Percentiles rank a stretch among this genome's conserved stretches.
Conservation (phyloP, 1,140 invertebrate species). For the Arion vulgaris region DNA sequence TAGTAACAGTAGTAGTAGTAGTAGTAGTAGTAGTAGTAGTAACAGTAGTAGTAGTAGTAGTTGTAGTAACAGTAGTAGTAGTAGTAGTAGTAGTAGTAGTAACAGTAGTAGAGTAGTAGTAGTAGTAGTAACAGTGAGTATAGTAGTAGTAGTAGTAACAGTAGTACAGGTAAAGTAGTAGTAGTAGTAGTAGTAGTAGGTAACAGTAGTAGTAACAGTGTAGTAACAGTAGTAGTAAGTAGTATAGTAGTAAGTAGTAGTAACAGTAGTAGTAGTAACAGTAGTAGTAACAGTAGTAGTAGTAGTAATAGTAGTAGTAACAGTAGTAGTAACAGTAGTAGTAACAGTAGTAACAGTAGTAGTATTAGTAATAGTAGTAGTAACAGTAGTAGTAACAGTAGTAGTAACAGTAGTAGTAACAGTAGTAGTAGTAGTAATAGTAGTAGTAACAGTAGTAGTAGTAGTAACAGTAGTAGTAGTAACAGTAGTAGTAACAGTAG, state of each 20-base stretch:
- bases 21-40: constrained; percentile 30
- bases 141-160: constrained; percentile 35
- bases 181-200: constrained; percentile 8
- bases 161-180: constrained; percentile 12
- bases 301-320: constrained; percentile 6
- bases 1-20: constrained; percentile 28
- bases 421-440: constrained; percentile 19
- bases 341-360: constrained; percentile 2
- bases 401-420: constrained; percentile 20
- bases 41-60: constrained; percentile 39
- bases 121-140: constrained; percentile 29
- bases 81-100: constrained; percentile 34
- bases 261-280: not conserved
- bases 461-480: constrained; percentile 12
- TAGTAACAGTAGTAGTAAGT: not conserved
- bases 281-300: not conserved
- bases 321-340: not conserved
- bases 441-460: not conserved
- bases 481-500: constrained; percentile 23
- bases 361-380: constrained; percentile 5
- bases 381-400: not conserved
- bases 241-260: constrained; percentile 4
- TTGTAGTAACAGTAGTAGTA: constrained; percentile 43
- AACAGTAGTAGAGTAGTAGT: not conserved
- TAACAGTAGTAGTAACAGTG: not conserved